Conservation (phyloP, 1,140 invertebrate genomes). For the Parasteatoda tepidariorum region DNA sequence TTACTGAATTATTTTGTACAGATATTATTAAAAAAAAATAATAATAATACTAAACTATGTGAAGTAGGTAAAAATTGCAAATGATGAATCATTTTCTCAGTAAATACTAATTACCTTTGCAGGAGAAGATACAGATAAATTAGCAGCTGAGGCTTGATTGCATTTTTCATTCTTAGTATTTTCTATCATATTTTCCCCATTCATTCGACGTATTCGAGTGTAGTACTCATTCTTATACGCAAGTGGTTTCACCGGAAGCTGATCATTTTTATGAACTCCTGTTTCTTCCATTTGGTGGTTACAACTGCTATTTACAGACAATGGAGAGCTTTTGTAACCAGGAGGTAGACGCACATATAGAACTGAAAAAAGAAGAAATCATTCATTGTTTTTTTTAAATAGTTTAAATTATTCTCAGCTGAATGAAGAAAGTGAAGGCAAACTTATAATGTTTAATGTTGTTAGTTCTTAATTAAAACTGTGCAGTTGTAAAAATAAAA, state of each 20-base stretch:
- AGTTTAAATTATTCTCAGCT: too few species aligned
- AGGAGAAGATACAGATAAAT: conserved; percentile 48
- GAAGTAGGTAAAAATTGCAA: too few species aligned
- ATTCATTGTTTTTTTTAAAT: background rate
- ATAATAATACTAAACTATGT: too few species aligned
- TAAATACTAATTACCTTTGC: conserved; percentile 17
- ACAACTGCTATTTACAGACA: conserved; percentile 30
- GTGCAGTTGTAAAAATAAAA: too few species aligned
- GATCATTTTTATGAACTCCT: conserved; percentile 23
- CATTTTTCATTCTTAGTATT: conserved; percentile 53
- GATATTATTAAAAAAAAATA: too few species aligned
- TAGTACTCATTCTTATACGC: conserved; percentile 48
- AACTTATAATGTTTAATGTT: too few species aligned
- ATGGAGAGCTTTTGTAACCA: conserved; percentile 32
- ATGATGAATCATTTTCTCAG: too few species aligned
- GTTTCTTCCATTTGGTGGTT: conserved; percentile 18
- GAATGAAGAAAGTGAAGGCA: too few species aligned
- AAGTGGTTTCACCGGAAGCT: conserved; percentile 41
- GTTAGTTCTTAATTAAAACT: too few species aligned
- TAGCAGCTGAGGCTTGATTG: conserved; percentile 39
- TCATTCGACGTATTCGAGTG: conserved; percentile 34
- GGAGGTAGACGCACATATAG: conserved; percentile 56
- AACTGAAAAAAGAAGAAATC: conserved; percentile 38
- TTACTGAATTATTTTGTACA: too few species aligned
- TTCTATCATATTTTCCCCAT: conserved; percentile 46